Conservation (phyloP, 1,140 invertebrate species). For the Saccostrea cuccullata region DNA sequence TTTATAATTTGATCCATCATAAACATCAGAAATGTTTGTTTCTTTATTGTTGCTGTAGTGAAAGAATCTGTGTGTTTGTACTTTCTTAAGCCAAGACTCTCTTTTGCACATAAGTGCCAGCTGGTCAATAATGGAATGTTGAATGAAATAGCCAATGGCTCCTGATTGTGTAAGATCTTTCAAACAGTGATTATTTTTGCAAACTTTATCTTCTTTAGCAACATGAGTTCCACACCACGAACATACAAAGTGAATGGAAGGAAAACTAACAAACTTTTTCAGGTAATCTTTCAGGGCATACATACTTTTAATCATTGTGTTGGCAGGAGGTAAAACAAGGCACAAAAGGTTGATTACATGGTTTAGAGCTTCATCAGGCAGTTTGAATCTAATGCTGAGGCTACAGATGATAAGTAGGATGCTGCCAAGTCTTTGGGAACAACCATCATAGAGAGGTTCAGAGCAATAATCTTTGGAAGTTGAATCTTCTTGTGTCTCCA, state of each 20-base stretch:
- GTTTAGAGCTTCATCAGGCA: slow-evolving; percentile 20
- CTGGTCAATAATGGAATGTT: slow-evolving; percentile 35
- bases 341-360: neutral
- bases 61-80: no score
- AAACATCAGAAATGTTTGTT: slow-evolving; percentile 23
- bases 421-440: neutral
- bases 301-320: slow-evolving; percentile 32
- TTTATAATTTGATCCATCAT: slow-evolving; percentile 22
- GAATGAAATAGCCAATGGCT: slow-evolving; percentile 17
- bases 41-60: neutral
- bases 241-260: slow-evolving; percentile 35
- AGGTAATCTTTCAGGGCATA: slow-evolving; percentile 27
- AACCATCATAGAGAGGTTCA: no score
- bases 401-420: slow-evolving; percentile 23
- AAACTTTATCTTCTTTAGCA: slow-evolving; percentile 1
- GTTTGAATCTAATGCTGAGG: slow-evolving; percentile 37
- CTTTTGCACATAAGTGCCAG: neutral
- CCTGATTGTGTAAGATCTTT: neutral
- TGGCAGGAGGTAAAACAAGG: slow-evolving; percentile 4
- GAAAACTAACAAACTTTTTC: slow-evolving; percentile 26
- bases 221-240: slow-evolving; percentile 29
- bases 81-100: no score
- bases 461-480: no score
- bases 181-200: slow-evolving; percentile 4
- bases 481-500: no score